These are phyloP conservation scores for Cromileptes altivelis DNA, from an alignment of 2,113 vertebrate species.

Conservation along the genomic window DNA sequence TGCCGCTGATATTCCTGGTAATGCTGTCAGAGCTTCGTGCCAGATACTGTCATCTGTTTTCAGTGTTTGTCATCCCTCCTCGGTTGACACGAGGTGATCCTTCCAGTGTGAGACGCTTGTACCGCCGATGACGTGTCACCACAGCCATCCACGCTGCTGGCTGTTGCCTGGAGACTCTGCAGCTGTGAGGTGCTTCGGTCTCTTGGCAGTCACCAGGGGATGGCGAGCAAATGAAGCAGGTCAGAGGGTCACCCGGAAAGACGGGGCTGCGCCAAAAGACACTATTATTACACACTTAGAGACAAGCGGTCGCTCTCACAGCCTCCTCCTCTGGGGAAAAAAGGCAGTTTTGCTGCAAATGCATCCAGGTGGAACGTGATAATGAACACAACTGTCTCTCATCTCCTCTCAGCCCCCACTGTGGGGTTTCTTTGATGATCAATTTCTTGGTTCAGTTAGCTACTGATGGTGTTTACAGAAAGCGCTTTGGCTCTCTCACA, in stretches of 20 bases:
- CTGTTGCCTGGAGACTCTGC: conserved; percentile 68
- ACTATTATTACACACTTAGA: conserved; percentile 66
- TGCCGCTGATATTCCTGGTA: conserved; percentile 11
- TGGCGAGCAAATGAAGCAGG: conserved; percentile 59
- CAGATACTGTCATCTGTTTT: conserved; percentile 23
- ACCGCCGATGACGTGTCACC: conserved; percentile 1
- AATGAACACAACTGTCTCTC: conserved; percentile 66
- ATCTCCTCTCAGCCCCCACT: conserved; percentile 16
- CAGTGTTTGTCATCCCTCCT: not conserved
- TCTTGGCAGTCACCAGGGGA: conserved; percentile 35
- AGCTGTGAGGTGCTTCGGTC: conserved; percentile 44
- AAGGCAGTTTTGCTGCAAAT: conserved; percentile 35
- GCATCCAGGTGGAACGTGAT: conserved; percentile 54
- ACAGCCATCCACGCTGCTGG: not conserved
- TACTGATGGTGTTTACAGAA: conserved; percentile 54
- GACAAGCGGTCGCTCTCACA: conserved; percentile 28
- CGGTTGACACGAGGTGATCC: conserved; percentile 27
- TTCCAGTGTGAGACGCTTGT: not conserved
- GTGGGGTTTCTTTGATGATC: conserved; percentile 49
- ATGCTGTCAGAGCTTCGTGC: conserved; percentile 14
- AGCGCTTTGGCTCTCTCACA: conserved; percentile 19
- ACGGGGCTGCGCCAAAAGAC: conserved; percentile 40
- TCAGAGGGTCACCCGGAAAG: conserved; percentile 62
- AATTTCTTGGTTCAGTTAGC: conserved; percentile 59
- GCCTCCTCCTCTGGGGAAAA: conserved; percentile 37